Conservation (phyloP, 1,140 invertebrate genomes). For the Branchinecta lynchi region DNA sequence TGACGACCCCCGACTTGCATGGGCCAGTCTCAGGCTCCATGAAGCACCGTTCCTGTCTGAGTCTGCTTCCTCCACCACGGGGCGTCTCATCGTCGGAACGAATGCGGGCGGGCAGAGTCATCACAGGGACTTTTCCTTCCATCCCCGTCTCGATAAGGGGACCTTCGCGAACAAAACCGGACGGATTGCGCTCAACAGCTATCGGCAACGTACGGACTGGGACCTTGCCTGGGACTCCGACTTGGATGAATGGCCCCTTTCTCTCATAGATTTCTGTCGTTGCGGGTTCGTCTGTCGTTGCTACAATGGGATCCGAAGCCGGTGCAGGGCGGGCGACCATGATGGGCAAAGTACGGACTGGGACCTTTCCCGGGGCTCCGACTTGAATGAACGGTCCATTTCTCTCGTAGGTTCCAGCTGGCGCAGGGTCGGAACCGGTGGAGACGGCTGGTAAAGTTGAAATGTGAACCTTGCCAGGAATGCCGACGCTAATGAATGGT, state of each 20-base stretch:
- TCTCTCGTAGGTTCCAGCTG: background rate
- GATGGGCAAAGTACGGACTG: conserved; percentile 4
- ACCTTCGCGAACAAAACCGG: no score
- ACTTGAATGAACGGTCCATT: background rate
- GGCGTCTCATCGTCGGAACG: no score
- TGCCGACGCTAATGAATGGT: background rate
- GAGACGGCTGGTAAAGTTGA: background rate
- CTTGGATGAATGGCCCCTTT: background rate
- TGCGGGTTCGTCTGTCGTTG: background rate
- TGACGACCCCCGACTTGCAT: background rate
- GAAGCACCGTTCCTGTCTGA: background rate
- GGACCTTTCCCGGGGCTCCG: background rate
- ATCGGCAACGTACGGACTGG: conserved; percentile 12
- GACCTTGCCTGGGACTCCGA: conserved; percentile 2
- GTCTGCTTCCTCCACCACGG: no score
- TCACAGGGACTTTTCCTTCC: no score
- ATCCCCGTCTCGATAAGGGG: no score
- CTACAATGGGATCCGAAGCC: background rate
- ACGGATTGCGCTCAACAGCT: background rate
- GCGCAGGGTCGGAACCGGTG: background rate
- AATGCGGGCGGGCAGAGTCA: no score
- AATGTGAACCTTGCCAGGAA: background rate
- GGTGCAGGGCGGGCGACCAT: background rate
- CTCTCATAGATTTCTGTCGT: background rate
- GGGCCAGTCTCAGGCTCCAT: conserved; percentile 7